phyloP scores from a whole-genome alignment of 2,797 vertebrate species.

The Rhodeus uyekii region DNA sequence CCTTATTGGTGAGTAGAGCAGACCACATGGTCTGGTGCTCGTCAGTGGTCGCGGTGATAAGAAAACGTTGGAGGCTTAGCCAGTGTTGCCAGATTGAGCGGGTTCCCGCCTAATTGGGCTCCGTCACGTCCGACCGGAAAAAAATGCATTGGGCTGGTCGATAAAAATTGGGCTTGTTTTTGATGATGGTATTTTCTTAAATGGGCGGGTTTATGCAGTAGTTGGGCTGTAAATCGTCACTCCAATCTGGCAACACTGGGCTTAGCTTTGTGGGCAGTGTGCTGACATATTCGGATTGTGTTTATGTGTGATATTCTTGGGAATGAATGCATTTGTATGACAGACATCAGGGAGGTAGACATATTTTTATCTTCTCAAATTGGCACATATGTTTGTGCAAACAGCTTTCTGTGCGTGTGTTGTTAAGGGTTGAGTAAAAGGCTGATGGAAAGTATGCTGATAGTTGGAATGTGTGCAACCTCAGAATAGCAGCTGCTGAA shows the following conservation, averaged over 20 bases:
- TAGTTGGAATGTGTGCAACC: conserved; percentile 68
- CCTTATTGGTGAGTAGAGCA: background rate
- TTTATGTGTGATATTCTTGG: conserved; percentile 14
- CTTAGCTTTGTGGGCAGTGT: background rate
- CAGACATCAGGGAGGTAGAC: background rate
- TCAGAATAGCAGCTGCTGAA: conserved; percentile 73
- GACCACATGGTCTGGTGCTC: conserved; percentile 9
- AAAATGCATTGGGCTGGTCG: too few species aligned
- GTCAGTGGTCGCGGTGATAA: background rate
- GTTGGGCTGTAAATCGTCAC: too few species aligned
- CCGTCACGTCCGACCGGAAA: too few species aligned
- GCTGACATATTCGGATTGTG: background rate
- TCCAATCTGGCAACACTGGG: too few species aligned
- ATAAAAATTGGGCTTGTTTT: too few species aligned
- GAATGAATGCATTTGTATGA: background rate
- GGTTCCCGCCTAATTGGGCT: too few species aligned
- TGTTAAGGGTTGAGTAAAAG: conserved; percentile 59
- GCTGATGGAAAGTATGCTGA: conserved; percentile 70
- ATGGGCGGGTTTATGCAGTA: too few species aligned
- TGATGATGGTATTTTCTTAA: too few species aligned
- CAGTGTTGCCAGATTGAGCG: too few species aligned
- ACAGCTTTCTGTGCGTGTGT: conserved; percentile 11
- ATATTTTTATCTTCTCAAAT: background rate
- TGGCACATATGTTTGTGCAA: background rate
- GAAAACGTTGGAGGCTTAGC: background rate